These are phyloP conservation scores for Aphelenchoides besseyi DNA, from an alignment of 1,140 invertebrate genomes.

Conservation along the genomic window DNA sequence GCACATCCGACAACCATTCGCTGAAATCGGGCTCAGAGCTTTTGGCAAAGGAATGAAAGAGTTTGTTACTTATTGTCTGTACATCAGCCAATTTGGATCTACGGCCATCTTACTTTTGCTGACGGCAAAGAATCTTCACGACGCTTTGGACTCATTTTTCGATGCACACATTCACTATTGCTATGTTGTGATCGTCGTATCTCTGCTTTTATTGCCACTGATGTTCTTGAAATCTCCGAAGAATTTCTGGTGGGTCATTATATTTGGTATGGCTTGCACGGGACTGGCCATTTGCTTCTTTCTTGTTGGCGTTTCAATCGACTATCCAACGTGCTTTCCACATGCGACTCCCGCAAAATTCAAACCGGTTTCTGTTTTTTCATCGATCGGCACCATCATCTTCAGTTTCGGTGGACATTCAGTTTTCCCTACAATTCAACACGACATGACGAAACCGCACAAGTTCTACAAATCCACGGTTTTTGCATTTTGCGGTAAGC, in stretches of 20 bases:
- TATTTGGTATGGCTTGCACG: constrained; percentile 10
- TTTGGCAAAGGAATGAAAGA: neutral
- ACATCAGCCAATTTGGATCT: neutral
- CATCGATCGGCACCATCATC: constrained; percentile 64
- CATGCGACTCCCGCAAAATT: neutral
- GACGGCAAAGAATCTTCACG: neutral
- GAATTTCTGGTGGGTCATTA: constrained; percentile 19
- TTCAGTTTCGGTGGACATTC: constrained; percentile 70
- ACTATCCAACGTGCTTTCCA: constrained; percentile 13
- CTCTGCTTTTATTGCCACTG: neutral
- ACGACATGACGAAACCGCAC: constrained; percentile 67
- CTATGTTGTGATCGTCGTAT: neutral
- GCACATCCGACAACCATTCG: neutral
- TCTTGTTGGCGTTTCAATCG: constrained; percentile 22
- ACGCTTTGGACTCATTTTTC: constrained; percentile 4
- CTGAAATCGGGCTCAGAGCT: neutral
- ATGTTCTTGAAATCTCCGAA: constrained; percentile 18
- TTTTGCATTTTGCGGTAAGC: constrained; percentile 17
- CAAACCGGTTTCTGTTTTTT: neutral
- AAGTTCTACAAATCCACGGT: constrained; percentile 20
- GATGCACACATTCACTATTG: neutral
- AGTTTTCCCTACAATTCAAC: constrained; percentile 72
- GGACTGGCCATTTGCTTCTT: constrained; percentile 8
- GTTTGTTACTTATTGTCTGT: neutral
- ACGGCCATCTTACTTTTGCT: constrained; percentile 6